These are phyloP conservation scores for Bellardia bayeri DNA, from an alignment of 2,888 invertebrate species.

Conservation along the genomic window DNA sequence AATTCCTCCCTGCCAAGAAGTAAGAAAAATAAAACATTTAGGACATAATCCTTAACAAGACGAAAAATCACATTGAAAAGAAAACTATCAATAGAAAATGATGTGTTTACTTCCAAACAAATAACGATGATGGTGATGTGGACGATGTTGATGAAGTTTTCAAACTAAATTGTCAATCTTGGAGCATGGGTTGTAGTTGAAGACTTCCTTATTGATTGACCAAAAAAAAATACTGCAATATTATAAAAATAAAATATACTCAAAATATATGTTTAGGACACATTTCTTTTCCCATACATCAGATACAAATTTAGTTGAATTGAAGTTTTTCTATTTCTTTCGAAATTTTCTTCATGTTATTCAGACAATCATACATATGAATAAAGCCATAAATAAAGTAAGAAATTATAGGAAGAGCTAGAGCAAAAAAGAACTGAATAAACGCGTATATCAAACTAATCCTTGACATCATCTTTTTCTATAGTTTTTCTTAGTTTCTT, in stretches of 20 bases:
- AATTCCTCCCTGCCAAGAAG: not conserved
- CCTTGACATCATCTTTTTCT: conserved; percentile 77
- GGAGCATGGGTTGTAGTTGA: conserved; percentile 19
- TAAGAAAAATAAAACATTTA: conserved; percentile 11
- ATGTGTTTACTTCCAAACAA: conserved; percentile 56
- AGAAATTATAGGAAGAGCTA: conserved; percentile 34
- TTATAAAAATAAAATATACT: conserved; percentile 47
- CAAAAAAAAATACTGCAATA: conserved; percentile 46
- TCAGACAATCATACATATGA: conserved; percentile 47
- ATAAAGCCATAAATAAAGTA: conserved; percentile 59
- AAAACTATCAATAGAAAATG: conserved; percentile 63
- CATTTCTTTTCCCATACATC: conserved; percentile 4
- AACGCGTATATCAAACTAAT: conserved; percentile 81
- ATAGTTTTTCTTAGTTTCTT: conserved; percentile 45
- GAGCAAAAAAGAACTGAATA: conserved; percentile 74
- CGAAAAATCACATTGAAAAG: conserved; percentile 52
- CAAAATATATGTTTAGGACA: conserved; percentile 32
- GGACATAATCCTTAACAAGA: conserved; percentile 57
- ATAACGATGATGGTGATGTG: conserved; percentile 12
- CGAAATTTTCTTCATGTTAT: not conserved
- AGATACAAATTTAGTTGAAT: conserved; percentile 10
- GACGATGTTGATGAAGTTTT: conserved; percentile 56
- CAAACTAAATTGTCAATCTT: conserved; percentile 49
- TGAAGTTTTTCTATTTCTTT: conserved; percentile 1
- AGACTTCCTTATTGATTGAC: conserved; percentile 60